These are phyloP conservation scores for Lymantria dispar DNA, from an alignment of 2,888 invertebrate species.

Conservation along the genomic window DNA sequence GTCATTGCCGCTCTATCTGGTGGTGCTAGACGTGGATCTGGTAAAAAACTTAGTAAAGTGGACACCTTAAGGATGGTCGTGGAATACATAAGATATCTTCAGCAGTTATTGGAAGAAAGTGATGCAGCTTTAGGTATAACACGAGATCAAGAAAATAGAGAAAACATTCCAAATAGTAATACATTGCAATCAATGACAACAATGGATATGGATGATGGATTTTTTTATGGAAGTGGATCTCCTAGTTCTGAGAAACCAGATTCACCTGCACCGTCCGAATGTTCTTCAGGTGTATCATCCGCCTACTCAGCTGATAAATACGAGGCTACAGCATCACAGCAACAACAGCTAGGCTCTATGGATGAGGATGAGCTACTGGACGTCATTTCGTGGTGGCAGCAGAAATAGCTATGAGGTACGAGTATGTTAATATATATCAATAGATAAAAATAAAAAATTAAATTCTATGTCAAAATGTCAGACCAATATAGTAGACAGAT, in stretches of 20 bases:
- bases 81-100: constrained; percentile 93
- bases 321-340: constrained; percentile 54
- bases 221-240: constrained; percentile 74
- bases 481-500: too few relatives aligned
- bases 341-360: constrained; percentile 86
- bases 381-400: constrained; percentile 93
- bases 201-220: constrained; percentile 75
- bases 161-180: constrained; percentile 68
- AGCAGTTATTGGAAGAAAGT: constrained; percentile 89
- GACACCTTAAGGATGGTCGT: constrained; percentile 95
- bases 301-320: constrained; percentile 73
- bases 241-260: constrained; percentile 87
- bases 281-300: constrained; percentile 83
- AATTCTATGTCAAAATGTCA: too few relatives aligned
- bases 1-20: constrained; percentile 87
- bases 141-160: constrained; percentile 70
- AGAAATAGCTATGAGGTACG: constrained; percentile 79
- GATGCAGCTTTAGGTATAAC: constrained; percentile 83
- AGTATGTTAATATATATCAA: constrained; percentile 7
- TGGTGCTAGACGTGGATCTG: constrained; percentile 87
- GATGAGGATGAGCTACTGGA: constrained; percentile 95
- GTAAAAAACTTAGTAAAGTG: constrained; percentile 94
- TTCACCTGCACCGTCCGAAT: constrained; percentile 88
- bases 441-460: too few relatives aligned
- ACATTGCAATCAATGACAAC: constrained; percentile 67